These are phyloP conservation scores for Allobates femoralis DNA, from an alignment of 2,797 vertebrate genomes.

Conservation along the genomic window DNA sequence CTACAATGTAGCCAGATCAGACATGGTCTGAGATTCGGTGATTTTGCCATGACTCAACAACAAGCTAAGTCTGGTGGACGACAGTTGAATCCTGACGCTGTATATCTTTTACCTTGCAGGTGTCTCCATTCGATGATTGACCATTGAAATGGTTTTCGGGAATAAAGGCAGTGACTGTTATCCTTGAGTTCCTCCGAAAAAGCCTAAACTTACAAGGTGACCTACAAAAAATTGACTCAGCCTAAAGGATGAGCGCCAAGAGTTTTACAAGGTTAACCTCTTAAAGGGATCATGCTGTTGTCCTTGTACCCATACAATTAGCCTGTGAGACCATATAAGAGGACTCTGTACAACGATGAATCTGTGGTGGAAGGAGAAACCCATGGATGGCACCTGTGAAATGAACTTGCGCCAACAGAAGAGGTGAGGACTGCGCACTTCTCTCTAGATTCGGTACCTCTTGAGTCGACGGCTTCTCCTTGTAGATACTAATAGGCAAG, in stretches of 20 bases:
- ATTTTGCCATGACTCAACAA: too few species aligned
- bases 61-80: too few species aligned
- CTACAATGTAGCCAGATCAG: too few species aligned
- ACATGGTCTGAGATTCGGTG: too few species aligned
- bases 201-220: neutral
- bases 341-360: neutral
- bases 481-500: too few species aligned
- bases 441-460: neutral
- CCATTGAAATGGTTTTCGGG: neutral
- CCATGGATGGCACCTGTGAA: constrained; percentile 1
- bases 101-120: neutral
- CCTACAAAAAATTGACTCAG: neutral
- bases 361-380: neutral
- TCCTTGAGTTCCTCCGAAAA: neutral
- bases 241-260: neutral
- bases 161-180: neutral
- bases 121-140: neutral
- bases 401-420: constrained; percentile 46
- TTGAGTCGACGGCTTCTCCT: too few species aligned
- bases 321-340: neutral
- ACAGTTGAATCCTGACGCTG: neutral
- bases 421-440: constrained; percentile 1
- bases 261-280: neutral
- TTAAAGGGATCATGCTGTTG: neutral
- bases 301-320: neutral